Conservation (phyloP, 2,113 vertebrate species). For the Austrofundulus limnaeus region DNA sequence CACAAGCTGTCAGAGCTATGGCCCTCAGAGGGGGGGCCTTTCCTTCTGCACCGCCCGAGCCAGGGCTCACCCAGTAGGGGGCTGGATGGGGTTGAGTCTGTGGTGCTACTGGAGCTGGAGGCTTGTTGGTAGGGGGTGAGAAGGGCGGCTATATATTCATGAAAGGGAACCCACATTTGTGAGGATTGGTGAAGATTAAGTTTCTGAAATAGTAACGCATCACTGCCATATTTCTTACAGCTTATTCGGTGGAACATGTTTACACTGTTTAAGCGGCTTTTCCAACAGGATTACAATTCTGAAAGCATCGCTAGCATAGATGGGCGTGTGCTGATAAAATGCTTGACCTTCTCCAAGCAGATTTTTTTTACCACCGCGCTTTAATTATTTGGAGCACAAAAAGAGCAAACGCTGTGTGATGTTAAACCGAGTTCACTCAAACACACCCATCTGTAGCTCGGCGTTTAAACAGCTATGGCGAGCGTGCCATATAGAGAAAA, state of each 20-base stretch:
- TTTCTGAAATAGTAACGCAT: not conserved
- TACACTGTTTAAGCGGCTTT: slow-evolving; percentile 20
- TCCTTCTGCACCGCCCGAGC: slow-evolving; percentile 72
- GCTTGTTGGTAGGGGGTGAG: slow-evolving; percentile 54
- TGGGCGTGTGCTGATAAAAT: slow-evolving; percentile 5
- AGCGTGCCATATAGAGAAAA: slow-evolving; percentile 66
- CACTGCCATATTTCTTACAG: slow-evolving; percentile 1
- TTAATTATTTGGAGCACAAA: slow-evolving; percentile 1
- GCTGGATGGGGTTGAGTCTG: slow-evolving; percentile 63
- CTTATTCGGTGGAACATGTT: slow-evolving; percentile 40
- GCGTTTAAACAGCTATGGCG: slow-evolving; percentile 54
- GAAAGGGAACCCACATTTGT: slow-evolving; percentile 45
- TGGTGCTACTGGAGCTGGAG: slow-evolving; percentile 61
- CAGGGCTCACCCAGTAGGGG: slow-evolving; percentile 74
- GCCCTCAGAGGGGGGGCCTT: slow-evolving; percentile 76
- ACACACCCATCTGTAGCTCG: slow-evolving; percentile 17
- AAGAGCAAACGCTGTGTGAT: slow-evolving; percentile 2
- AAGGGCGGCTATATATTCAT: slow-evolving; percentile 60
- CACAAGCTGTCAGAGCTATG: slow-evolving; percentile 81
- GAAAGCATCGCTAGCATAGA: slow-evolving; percentile 14
- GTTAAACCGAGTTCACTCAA: slow-evolving; percentile 28
- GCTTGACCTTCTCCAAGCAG: slow-evolving; percentile 29
- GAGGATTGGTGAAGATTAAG: slow-evolving; percentile 29
- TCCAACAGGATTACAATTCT: slow-evolving; percentile 12
- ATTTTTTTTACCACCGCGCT: slow-evolving; percentile 13